These are phyloP conservation scores for Taurulus bubalis DNA, from an alignment of 2,113 vertebrate species.

Conservation along the genomic window DNA sequence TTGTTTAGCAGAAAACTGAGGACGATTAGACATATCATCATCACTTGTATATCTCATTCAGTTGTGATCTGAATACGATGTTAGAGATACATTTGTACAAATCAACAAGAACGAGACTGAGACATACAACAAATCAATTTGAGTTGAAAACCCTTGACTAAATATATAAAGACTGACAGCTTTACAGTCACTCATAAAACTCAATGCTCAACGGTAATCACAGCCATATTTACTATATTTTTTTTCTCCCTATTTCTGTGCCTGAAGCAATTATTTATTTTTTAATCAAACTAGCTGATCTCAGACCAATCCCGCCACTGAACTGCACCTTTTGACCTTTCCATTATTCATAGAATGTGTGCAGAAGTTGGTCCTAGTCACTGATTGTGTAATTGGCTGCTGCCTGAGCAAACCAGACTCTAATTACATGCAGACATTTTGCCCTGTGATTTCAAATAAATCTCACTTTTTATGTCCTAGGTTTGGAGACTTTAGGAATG, in stretches of 20 bases:
- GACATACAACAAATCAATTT: not conserved
- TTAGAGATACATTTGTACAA: conserved; percentile 4
- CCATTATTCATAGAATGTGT: not conserved
- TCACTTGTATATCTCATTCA: conserved; percentile 30
- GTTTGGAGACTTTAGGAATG: not conserved
- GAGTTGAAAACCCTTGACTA: not conserved
- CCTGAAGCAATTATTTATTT: not conserved
- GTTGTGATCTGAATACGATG: conserved; percentile 13
- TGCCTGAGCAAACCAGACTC: conserved; percentile 1
- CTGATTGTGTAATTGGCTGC: conserved; percentile 3
- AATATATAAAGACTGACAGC: not conserved
- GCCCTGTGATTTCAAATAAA: not conserved
- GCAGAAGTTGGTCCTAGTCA: not conserved
- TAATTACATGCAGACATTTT: conserved; percentile 4
- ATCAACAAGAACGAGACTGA: not conserved
- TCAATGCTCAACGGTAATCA: not conserved
- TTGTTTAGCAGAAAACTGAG: conserved; percentile 2
- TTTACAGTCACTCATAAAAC: not conserved
- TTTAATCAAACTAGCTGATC: conserved; percentile 14
- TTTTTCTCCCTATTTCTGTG: not conserved
- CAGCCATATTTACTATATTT: not conserved
- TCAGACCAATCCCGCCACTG: not conserved
- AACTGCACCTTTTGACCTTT: conserved; percentile 24
- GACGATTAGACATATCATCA: not conserved
- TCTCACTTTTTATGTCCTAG: not conserved